Base-by-base conservation (phyloP, 1,140 invertebrate species). In the Danaus plexippus region DNA sequence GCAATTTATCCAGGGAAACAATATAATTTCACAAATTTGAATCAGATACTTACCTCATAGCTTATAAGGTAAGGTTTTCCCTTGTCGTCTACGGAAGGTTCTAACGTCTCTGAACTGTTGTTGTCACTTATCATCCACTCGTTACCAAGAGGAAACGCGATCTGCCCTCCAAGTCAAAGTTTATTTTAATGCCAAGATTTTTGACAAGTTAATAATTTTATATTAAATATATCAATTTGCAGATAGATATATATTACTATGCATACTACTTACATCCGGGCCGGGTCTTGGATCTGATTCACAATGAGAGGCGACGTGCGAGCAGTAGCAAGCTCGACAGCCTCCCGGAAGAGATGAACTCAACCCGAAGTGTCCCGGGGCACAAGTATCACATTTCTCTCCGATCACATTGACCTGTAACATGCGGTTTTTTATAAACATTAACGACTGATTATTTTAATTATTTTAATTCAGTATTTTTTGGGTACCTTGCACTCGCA, bases 261-360 rank as follows among this genome's bases (percentile, higher is more conserved):
- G 22, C 22, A 32, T 10, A 41, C 56, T 44, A 63, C 75, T 71
- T 46, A 79, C 76, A 57, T 80, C 73, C 43, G 60, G 59, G 1
- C 58, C 63, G 4, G 63, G 56, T 1, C 52, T 63, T 40, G 47
- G 54, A 11, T 74, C 67, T 0, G 85, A 61, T 83, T 88, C 15
- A 71, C 98, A 99, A 12, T 89, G 80, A 13, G 88, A 87, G 1
- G 92, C 93, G 5, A 96, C 89, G 32, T 95, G 96, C 15, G 97
- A 98, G 85, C 98, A 99, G 88, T 94, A 98, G 83, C 98, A 99
- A 9, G 90, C 80, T 1, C 91, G 85, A 76, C 98, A 99, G 3
- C 98, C 98, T 11, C 93, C 89, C 0, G 91, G 87, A 80, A 98
- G 94, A 1, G 91, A 88, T 12, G 80, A 85, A 32, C 91, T 90